Base-by-base conservation (phyloP, 1,140 invertebrate species). In the Drosophila insularis region DNA sequence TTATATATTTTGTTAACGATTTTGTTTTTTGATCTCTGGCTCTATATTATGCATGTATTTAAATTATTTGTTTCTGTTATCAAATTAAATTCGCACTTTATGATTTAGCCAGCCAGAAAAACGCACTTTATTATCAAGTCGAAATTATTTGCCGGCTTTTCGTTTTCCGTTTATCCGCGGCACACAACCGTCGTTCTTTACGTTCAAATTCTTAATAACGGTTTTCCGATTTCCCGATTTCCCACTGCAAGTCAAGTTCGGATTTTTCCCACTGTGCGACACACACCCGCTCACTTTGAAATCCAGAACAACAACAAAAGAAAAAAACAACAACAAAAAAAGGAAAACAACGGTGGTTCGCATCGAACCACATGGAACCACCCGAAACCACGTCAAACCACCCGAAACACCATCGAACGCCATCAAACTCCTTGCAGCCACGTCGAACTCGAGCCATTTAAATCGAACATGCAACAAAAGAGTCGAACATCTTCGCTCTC, bases 1-100 rank as follows among this genome's bases (percentile, higher is more conserved):
- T 72, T 59, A 62, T 76, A 46, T 76, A 56, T 23, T 23, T 68
- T 63, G 50, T 76, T 65, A 56, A 56, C 69, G 64, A 71, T 71
- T 60, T 60, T 56, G 63, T 71, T 60, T 54, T 68, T 64, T 72
- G 60, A 63, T 69, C 55, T 76, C 62, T 74, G 39, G 35, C 19
- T 32, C 58, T 10, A 39, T 68, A 50, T n/a, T n/a, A n/a, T n/a
- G n/a, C n/a, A n/a, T n/a, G n/a, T n/a, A n/a, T n/a, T n/a, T 74
- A 10, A 19, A 55, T 63, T 66, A 10, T 14, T 21, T 53, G 31
- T 56, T 37, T 14, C 27, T 53, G 31, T 56, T 37, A 11, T 46
- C 8, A 46, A 27, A 50, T 65, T 10, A 0, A 14, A 46, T 62
- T 31, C 31, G 17, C 55, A 58, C n/a, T 35, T 35, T 11, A 35